Percentiles rank a stretch among this genome's conserved stretches.
Conservation (phyloP, 1,140 invertebrate genomes). For the Thaumatotibia leucotreta region DNA sequence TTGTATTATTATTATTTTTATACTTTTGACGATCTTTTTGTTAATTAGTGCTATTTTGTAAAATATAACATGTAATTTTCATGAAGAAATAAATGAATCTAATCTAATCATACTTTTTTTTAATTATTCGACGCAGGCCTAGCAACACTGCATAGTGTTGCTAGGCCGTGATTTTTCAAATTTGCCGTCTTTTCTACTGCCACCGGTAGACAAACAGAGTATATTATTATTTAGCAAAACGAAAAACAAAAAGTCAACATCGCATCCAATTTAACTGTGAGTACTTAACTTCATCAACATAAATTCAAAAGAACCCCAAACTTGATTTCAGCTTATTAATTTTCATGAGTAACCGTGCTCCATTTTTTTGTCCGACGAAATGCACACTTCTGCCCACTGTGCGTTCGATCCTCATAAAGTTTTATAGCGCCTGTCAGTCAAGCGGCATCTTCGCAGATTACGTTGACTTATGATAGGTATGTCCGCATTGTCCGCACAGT, state of each 20-base stretch:
- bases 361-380: constrained; percentile 48
- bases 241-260: background rate
- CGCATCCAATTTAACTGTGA: background rate
- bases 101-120: no score
- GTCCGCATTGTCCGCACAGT: constrained; percentile 15
- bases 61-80: no score
- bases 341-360: constrained; percentile 64
- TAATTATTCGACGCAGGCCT: no score
- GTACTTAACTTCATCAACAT: background rate
- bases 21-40: no score
- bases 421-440: constrained; percentile 44
- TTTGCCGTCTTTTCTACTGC: no score
- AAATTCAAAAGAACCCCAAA: background rate
- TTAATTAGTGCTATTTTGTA: no score
- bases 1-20: no score
- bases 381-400: constrained; percentile 20
- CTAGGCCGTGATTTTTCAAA: no score
- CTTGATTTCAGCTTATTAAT: constrained; percentile 44
- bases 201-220: no score
- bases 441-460: constrained; percentile 16
- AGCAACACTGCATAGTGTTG: no score
- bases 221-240: background rate
- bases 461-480: constrained; percentile 22
- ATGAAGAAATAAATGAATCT: no score
- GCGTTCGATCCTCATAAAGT: constrained; percentile 54